Conservation (phyloP, 2,113 vertebrate genomes). For the Peucedramus taeniatus region DNA sequence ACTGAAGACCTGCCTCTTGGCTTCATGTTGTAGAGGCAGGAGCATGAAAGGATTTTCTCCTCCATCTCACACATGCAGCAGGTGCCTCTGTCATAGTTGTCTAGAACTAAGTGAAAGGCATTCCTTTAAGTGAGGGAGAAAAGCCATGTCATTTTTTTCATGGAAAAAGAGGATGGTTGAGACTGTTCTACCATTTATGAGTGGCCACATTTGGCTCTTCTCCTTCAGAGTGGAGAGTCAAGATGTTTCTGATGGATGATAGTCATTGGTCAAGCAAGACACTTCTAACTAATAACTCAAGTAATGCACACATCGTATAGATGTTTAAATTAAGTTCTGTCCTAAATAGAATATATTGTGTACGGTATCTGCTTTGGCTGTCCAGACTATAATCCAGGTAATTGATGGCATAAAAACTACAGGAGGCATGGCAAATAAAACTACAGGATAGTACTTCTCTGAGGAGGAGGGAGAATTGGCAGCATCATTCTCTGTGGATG, state of each 20-base stretch:
- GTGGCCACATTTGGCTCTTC: fast-evolving
- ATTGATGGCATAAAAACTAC: neutral
- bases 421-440: neutral
- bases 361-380: neutral
- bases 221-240: neutral
- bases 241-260: neutral
- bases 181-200: neutral
- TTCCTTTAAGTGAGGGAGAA: neutral
- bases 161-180: neutral
- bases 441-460: neutral
- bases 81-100: neutral
- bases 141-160: neutral
- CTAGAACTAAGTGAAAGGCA: neutral
- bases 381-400: neutral
- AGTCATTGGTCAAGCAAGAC: neutral
- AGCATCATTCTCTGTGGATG: neutral
- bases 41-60: neutral
- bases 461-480: neutral
- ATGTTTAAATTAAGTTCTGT: neutral
- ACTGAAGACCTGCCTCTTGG: neutral
- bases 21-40: neutral
- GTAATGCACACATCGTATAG: neutral
- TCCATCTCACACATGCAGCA: neutral
- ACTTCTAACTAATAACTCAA: neutral
- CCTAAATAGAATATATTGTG: neutral